Conservation (phyloP, 2,113 vertebrate species). For the Oryzias melastigma region DNA sequence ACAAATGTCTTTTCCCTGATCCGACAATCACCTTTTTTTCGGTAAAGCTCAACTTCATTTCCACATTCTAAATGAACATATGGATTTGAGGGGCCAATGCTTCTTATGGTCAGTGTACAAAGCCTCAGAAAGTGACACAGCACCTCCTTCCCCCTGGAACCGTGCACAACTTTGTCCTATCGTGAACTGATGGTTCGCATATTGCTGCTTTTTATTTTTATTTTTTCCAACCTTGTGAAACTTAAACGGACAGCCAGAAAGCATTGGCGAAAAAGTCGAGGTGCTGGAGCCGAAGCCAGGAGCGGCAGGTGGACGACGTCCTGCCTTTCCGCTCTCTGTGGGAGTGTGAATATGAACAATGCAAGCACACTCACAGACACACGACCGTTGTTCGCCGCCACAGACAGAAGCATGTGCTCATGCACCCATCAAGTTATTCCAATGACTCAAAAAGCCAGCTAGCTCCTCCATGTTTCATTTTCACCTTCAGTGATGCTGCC, state of each 20-base stretch:
- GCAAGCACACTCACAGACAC: slow-evolving; percentile 23
- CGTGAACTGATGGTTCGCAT: slow-evolving; percentile 55
- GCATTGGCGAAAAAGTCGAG: neutral
- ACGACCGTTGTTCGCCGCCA: slow-evolving; percentile 27
- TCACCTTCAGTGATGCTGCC: slow-evolving; percentile 44
- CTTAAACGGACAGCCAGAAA: slow-evolving; percentile 69
- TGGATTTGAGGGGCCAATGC: neutral
- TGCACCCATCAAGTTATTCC: slow-evolving; percentile 17
- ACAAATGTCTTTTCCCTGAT: neutral
- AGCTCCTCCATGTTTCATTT: slow-evolving; percentile 57
- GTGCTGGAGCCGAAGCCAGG: slow-evolving; percentile 69
- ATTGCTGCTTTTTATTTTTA: slow-evolving; percentile 75
- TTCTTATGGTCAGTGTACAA: slow-evolving; percentile 23
- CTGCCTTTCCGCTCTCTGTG: slow-evolving; percentile 20
- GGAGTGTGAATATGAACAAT: slow-evolving; percentile 9
- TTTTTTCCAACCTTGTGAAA: slow-evolving; percentile 60
- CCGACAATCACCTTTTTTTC: slow-evolving; percentile 3
- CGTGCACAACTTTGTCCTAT: slow-evolving; percentile 62
- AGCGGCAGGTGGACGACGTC: slow-evolving; percentile 13
- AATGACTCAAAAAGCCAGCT: slow-evolving; percentile 56
- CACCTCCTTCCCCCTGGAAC: slow-evolving; percentile 16
- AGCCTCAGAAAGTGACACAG: slow-evolving; percentile 1
- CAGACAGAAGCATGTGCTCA: slow-evolving; percentile 27
- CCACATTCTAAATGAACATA: slow-evolving; percentile 8
- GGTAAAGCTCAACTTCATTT: slow-evolving; percentile 31